Base-by-base conservation (phyloP, 2,113 vertebrate species). In the Proterorhinus semilunaris region DNA sequence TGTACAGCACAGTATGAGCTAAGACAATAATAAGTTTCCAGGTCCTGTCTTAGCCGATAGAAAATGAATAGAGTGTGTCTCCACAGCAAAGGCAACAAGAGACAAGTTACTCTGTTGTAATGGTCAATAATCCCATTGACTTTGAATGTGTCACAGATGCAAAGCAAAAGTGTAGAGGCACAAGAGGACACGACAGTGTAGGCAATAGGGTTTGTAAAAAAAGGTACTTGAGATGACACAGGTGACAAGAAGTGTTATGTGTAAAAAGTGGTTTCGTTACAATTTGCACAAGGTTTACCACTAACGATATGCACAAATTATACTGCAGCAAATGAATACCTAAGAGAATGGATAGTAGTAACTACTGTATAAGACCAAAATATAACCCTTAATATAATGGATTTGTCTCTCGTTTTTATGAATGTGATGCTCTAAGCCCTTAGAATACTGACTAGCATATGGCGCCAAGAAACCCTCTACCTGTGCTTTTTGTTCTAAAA, bases 71-170 rank as follows among this genome's bases (percentile, higher is more conserved):
- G 49, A 69, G 72, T 76, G 83, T 78, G 84, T 81, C 79, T 83
- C 62, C 75, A 84, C 76, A 74, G 80, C 68, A 81, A 89, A 91
- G 90, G 88, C 88, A 91, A 89, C 82, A 50, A 76, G 80, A 86
- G 75, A 69, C 71, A 27, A 53, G 16, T 51, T 64, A 75, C 50
- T 5, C 8, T 13, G 55, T 71, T 76, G 70, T 16, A 66, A 17
- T 57, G 13, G 49, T 68, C 63, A 68, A 64, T 4, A 17, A 12
- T 53, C 71, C 49, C 16, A 54, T 64, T 78, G 67, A 73, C 65
- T 42, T 75, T 71, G 16, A 58, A 59, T 78, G 59, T 61, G 71
- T 62, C 66, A 66, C 73, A 58, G 68, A 65, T 51, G 64, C 73
- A 81, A 84, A 82, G 75, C 68, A 6, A 65, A 79, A 71, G 87